Evolutionary conservation across 2,797 vertebrate genomes (phyloP), one percentile per base, ranked within the genome.

Genomic region (Semaprochilodus insignis): DNA sequence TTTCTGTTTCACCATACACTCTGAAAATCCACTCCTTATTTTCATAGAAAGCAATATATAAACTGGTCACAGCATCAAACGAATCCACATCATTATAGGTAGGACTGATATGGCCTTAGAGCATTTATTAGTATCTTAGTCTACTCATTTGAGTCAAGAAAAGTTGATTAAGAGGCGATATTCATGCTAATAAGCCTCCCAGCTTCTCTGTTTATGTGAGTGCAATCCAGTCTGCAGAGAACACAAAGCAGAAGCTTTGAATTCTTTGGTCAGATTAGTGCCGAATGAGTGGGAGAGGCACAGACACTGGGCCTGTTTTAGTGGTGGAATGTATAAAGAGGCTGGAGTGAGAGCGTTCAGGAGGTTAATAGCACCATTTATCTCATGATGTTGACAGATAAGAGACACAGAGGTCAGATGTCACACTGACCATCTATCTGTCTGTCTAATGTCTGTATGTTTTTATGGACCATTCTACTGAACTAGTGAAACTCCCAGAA

Each of bases 381-480:
- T 75, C 67, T 80, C 16, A 36, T 25, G 48, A 71, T 25, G 44
- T n/a, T 77, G 19, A 76, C 52, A 48, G 60, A 48, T 48, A 13
- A 48, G 44, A 48, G 44, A 36, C 23, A 51, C 36, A 36, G 48
- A 55, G 70, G 74, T 77, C 81, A 82, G 15, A 52, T n/a, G 65
- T 70, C 55, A 54, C 60, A n/a, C 54, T 55, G 71, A n/a, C 17
- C 23, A 27, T 31, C 15, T 40, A 67, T 21, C 5, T 31, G 51
- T 73, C 25, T 34, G 25, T 44, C 36, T 23, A 23, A 23, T 44
- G 36, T 70, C 19, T 70, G 34, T 69, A 40, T 11, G 34, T 36
- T 66, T 69, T 44, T 10, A 40, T 40, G 36, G 36, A 40, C 66
- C 44, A 40, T 8, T 6, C 40, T 3, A 40, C 40, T 8, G 8